phyloP scores from a whole-genome alignment of 2,797 vertebrate species.

The Girardinus metallicus region DNA sequence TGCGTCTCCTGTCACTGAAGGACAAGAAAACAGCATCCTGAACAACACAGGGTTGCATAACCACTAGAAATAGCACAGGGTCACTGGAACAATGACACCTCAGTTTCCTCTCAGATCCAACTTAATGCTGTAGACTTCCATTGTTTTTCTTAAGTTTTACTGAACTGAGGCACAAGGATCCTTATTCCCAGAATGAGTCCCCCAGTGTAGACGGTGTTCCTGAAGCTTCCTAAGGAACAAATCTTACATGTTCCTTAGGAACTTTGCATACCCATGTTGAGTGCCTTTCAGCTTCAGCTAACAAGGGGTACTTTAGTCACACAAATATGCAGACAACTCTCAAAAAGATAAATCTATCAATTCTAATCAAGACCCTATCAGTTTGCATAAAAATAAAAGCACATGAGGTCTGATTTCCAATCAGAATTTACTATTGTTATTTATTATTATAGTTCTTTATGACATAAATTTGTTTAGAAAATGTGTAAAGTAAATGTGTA shows the following conservation, averaged over 20 bases:
- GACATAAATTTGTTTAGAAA: background rate
- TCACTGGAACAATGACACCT: slow-evolving; percentile 32
- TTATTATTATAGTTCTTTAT: background rate
- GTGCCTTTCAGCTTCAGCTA: background rate
- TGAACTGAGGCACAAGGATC: background rate
- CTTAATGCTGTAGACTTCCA: background rate
- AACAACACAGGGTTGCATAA: slow-evolving; percentile 39
- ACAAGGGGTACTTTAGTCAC: background rate
- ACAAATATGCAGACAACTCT: background rate
- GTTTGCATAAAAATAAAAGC: background rate
- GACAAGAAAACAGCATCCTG: slow-evolving; percentile 35
- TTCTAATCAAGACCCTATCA: background rate
- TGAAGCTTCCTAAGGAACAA: background rate
- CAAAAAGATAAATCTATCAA: background rate
- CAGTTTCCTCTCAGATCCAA: slow-evolving; percentile 21
- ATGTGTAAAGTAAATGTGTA: background rate
- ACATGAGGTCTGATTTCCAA: background rate
- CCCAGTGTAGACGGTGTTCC: background rate
- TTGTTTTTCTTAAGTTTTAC: background rate
- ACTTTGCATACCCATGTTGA: background rate
- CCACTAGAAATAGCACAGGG: slow-evolving; percentile 37
- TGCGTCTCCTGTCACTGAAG: slow-evolving; percentile 34
- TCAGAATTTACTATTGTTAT: background rate
- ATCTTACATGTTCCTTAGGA: no score
- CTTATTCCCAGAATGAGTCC: background rate